Conservation (phyloP, 37 sponge, comb jelly and placozoan genomes). For the Spongilla lacustris region DNA sequence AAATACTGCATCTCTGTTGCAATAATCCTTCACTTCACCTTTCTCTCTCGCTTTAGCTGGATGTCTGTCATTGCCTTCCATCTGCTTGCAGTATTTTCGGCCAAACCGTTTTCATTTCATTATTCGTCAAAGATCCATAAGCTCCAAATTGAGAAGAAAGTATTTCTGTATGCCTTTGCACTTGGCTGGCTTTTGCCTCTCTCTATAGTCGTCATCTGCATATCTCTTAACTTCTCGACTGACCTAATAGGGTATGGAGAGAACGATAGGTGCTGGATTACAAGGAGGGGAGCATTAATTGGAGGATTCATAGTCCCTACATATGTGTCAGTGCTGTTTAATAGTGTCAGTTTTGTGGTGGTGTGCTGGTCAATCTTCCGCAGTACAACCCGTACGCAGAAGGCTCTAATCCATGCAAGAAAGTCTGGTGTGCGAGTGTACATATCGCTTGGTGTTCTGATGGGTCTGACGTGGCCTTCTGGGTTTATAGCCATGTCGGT, state of each 20-base stretch:
- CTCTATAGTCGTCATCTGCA: background rate
- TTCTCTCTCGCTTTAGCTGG: constrained; percentile 17
- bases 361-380: background rate
- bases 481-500: constrained; percentile 50
- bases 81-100: background rate
- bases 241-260: constrained; percentile 21
- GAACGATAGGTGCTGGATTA: constrained; percentile 37
- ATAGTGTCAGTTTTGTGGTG: background rate
- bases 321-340: constrained; percentile 17
- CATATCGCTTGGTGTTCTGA: constrained; percentile 26
- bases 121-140: background rate
- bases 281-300: background rate
- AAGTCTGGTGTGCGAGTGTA: constrained; percentile 12
- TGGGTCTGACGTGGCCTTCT: constrained; percentile 66
- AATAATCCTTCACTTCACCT: constrained; percentile 12
- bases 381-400: background rate
- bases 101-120: too few relatives aligned
- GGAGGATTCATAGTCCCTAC: constrained; percentile 23
- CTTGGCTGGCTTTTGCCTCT: constrained; percentile 29
- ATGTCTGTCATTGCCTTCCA: constrained; percentile 11
- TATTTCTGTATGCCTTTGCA: constrained; percentile 14
- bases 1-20: background rate
- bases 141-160: background rate
- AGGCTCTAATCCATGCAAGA: background rate
- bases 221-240: constrained; percentile 24